Percentiles rank a stretch among this genome's conserved stretches.
These are phyloP conservation scores for Drosophila subobscura DNA, from an alignment of 1,140 invertebrate genomes.

Conservation along the genomic window DNA sequence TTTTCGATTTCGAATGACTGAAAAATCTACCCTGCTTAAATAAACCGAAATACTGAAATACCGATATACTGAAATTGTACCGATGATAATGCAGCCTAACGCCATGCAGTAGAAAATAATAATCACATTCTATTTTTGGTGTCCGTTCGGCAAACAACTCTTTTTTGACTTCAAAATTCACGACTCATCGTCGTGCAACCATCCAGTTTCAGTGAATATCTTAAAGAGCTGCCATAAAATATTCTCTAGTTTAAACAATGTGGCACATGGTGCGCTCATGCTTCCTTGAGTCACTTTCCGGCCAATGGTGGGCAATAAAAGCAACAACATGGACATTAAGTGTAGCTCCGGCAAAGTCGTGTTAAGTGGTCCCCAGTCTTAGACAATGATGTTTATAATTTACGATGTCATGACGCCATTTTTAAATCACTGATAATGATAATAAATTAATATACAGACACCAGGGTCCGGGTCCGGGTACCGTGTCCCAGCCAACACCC, in stretches of 20 bases:
- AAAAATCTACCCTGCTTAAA: no score
- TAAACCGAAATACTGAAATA: no score
- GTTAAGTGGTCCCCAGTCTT: constrained; percentile 72
- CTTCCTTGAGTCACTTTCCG: constrained; percentile 12
- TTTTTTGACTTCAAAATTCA: no score
- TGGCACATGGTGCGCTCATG: constrained; percentile 3
- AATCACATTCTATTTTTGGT: no score
- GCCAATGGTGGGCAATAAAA: constrained; percentile 27
- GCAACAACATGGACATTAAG: constrained; percentile 36
- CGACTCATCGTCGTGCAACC: no score
- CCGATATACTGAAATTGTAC: no score
- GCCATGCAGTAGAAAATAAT: no score
- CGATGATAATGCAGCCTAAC: no score
- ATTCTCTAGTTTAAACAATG: constrained; percentile 20
- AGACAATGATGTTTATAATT: constrained; percentile 73
- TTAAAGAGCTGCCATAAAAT: not conserved
- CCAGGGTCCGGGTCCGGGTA: constrained; percentile 18
- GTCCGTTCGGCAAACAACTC: no score
- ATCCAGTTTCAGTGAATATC: no score
- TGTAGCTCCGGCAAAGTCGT: constrained; percentile 30
- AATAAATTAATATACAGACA: constrained; percentile 80
- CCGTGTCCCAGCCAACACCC: not conserved
- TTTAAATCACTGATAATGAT: constrained; percentile 83
- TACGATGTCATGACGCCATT: constrained; percentile 79
- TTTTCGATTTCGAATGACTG: not conserved